Base-by-base conservation (phyloP, 1,140 invertebrate genomes). In the Cheumatopsyche charites region DNA sequence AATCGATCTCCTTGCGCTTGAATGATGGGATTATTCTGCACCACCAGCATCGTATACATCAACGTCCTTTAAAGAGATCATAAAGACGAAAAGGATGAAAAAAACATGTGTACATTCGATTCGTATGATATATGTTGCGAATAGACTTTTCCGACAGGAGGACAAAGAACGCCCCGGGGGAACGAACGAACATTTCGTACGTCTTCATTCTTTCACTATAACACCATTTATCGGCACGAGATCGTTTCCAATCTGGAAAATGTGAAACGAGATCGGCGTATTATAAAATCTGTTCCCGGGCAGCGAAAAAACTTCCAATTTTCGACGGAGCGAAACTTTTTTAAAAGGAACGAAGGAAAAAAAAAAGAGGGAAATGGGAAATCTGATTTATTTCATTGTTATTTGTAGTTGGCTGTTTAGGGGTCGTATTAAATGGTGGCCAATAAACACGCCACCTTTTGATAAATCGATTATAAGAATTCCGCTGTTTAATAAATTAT, bases 1-100 rank as follows among this genome's bases (percentile, higher is more conserved):
- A 88, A 83, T 15, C 88, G 83, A 79, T 90, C 88, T 0, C 87
- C 87, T 73, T 88, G 87, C 4, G 88, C 88, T 78, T 89, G 88
- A 47, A 90, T 87, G 66, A 88, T 86, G 0, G 85, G 82, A 78
- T 90, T 90, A 79, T 88, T 88, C 78, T 89, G 88, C n/a, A 90
- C 83, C 77, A 90, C 85, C 74, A 89, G 81, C 77, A 87, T 83
- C 15, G 85, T 86, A 72, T 87, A 87, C 29, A 88, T 85, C 76
- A 90, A 84, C 15, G 87, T 89, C 76, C 88, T 86, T 77, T 71
- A 23, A 75, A 77, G 69, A 25, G 58, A 61, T 58, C 36, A 19
- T 47, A 70, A 73, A 12, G 70, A n/a, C 19, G 47, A 52, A 52
- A 17, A 52, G 55, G 19, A 70, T 21, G 45, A 43, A 5, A 43